Base-by-base conservation (phyloP, 2,797 vertebrate species). In the Bradypodion ventrale region DNA sequence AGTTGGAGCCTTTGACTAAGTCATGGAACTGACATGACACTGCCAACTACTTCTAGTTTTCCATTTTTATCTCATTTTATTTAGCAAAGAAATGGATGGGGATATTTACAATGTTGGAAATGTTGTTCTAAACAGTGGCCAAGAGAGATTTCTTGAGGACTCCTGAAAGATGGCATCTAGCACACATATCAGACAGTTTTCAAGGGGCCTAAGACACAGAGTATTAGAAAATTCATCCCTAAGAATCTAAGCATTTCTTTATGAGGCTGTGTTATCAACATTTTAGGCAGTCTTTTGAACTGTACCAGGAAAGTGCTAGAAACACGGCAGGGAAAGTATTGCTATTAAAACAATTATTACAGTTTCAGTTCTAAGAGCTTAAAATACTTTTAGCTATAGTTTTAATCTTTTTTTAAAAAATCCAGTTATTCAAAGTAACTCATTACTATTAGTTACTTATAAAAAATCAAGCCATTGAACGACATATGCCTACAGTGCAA, bases 41-140 rank as follows among this genome's bases (percentile, higher is more conserved):
- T 85, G 85, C 62, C 59, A 86, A 52, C 87, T 87, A 27, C 79
- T 73, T 80, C 80, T 79, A 79, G 70, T 88, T 87, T 40, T n/a
- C 85, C 6, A 7, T 29, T 72, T 83, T 59, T 19, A 63, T 78
- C 59, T 88, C 75, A 19, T 84, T 89, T 89, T 88, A 80, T 84
- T 93, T 92, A 77, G 89, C 76, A 46, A 87, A 85, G 52, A 90
- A 87, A 82, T 85, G 78, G 90, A 68, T 0, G 13, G 70, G 83
- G 90, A 35, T 70, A 89, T 91, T 90, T 90, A 86, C 81, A 88
- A 69, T 75, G 52, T 82, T 63, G 69, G 83, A 91, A 88, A 75
- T 42, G 16, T 42, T 88, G 0, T 0, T 49, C 88, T 84, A 70
- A 89, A 83, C 35, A 89, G n/a, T 15, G 37, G 7, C n/a, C 85